These are phyloP conservation scores for Priocnemis perturbator DNA, from an alignment of 2,888 invertebrate species.

Conservation along the genomic window DNA sequence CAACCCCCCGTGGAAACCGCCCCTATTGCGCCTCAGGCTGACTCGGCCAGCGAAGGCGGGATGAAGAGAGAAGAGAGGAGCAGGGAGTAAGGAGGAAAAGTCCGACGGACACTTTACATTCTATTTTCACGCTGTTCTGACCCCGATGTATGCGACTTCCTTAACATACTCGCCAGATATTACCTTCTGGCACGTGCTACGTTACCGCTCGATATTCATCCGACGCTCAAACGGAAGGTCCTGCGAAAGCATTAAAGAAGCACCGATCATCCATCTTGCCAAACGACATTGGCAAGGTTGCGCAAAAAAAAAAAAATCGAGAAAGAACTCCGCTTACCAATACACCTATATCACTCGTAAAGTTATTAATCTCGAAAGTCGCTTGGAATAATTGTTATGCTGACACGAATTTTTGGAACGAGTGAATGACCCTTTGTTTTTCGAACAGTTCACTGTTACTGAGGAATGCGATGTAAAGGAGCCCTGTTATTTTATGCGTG, in stretches of 20 bases:
- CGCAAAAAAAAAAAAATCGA: neutral
- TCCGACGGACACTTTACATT: constrained; percentile 69
- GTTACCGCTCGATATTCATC: constrained; percentile 57
- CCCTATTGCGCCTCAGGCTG: constrained; percentile 53
- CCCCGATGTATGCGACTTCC: constrained; percentile 71
- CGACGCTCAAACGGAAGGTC: constrained; percentile 22
- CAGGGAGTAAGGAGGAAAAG: too few species aligned
- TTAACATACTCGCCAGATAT: constrained; percentile 68
- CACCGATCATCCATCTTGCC: constrained; percentile 12
- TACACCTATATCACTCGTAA: too few species aligned
- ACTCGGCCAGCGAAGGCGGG: constrained; percentile 18
- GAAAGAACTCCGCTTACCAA: too few species aligned
- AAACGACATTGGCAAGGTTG: neutral
- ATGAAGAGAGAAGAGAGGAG: constrained; percentile 13
- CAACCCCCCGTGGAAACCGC: constrained; percentile 57
- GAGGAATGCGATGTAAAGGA: too few species aligned
- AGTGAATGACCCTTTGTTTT: too few species aligned
- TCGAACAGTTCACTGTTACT: too few species aligned
- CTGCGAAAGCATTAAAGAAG: constrained; percentile 28
- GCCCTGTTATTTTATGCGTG: constrained; percentile 66
- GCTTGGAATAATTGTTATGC: too few species aligned
- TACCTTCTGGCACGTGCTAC: constrained; percentile 65
- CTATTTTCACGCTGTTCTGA: constrained; percentile 74
- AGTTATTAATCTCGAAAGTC: too few species aligned
- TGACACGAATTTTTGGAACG: too few species aligned